A percentile compares a stretch with the other conserved stretches of the same genome.
Evolutionary conservation across 1,140 invertebrate species (phyloP).

Genomic region (Drusus annulatus): DNA sequence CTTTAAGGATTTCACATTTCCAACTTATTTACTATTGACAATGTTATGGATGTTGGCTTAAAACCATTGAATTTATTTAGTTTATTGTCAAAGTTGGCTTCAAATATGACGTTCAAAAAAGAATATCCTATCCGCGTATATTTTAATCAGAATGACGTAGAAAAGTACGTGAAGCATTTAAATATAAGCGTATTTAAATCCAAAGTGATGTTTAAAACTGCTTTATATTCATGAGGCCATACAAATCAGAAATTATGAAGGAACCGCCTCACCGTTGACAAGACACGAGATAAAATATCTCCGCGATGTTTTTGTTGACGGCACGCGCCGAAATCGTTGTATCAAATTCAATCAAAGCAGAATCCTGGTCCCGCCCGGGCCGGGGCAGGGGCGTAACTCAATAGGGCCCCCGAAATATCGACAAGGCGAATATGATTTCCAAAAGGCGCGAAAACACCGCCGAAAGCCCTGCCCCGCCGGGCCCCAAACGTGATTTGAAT

Average conservation of each 20-base stretch:
- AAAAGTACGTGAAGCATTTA: no score
- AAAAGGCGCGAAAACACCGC: slow-evolving; percentile 45
- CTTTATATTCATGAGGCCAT: neutral
- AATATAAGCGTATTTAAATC: no score
- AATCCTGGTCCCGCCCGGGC: neutral
- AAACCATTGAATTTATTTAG: no score
- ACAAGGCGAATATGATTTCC: slow-evolving; percentile 54
- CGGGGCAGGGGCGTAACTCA: slow-evolving; percentile 48
- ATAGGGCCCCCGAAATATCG: slow-evolving; percentile 50
- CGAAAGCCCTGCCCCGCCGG: slow-evolving; percentile 20
- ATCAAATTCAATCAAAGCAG: slow-evolving; percentile 55
- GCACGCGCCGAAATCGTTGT: slow-evolving; percentile 40
- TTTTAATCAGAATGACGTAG: no score
- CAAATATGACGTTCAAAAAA: no score
- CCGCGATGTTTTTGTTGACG: slow-evolving; percentile 24
- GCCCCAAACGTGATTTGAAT: slow-evolving; percentile 56
- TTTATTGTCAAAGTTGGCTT: no score
- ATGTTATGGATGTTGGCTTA: no score
- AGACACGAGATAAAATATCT: no score
- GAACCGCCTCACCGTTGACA: no score
- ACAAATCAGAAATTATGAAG: neutral
- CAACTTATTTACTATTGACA: no score
- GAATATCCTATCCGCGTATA: no score
- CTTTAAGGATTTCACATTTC: no score
- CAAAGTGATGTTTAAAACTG: neutral